phyloP scores from a whole-genome alignment of 2,113 vertebrate species.

The Corythornis madagascariensis region DNA sequence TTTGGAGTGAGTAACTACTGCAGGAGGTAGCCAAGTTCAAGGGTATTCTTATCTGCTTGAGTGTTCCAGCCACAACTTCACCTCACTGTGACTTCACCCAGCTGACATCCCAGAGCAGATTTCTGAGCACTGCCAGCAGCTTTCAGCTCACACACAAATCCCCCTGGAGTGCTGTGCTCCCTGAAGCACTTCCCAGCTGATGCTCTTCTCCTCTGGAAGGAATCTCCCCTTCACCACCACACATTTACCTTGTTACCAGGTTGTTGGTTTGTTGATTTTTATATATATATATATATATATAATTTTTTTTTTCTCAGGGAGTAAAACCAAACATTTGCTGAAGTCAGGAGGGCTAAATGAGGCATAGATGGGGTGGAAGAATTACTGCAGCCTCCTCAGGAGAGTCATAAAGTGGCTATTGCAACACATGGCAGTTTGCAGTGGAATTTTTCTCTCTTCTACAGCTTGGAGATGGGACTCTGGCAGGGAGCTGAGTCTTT shows the following conservation, averaged over 20 bases:
- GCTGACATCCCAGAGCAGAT: not conserved
- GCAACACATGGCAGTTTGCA: not conserved
- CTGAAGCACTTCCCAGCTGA: not conserved
- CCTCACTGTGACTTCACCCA: not conserved
- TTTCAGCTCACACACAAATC: constrained; percentile 28
- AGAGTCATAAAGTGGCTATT: not conserved
- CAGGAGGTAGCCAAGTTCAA: constrained; percentile 28
- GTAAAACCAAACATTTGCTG: not conserved
- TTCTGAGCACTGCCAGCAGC: constrained; percentile 35
- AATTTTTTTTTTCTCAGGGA: not conserved
- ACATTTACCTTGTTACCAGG: not conserved
- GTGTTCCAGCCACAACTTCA: constrained; percentile 8
- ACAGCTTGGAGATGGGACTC: not conserved
- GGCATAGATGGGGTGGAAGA: not conserved
- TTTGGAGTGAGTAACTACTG: constrained; percentile 1
- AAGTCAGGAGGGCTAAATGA: not conserved
- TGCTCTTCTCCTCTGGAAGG: not conserved
- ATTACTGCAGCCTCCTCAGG: not conserved
- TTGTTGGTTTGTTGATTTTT: not conserved
- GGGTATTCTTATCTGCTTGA: constrained; percentile 37
- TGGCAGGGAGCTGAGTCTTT: not conserved
- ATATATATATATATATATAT: too few relatives aligned
- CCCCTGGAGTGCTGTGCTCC: not conserved
- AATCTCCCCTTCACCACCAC: not conserved
- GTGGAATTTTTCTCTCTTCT: not conserved